Base-by-base conservation (phyloP, 2,888 invertebrate species). In the Acronicta psi region DNA sequence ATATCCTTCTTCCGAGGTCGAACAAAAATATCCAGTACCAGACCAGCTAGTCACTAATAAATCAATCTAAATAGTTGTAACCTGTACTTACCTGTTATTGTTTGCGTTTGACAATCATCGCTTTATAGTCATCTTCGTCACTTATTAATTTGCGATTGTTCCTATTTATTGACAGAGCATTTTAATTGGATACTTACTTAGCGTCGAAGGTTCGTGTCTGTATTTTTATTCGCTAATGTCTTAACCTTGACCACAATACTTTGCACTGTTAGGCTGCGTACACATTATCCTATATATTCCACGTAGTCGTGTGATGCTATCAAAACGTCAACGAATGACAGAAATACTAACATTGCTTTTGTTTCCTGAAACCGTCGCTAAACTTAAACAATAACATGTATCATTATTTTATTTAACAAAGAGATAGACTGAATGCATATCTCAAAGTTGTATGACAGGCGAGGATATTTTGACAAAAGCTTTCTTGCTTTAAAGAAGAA, bases 201-300 rank as follows among this genome's bases (percentile, higher is more conserved):
- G 46, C 59, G 51, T 31, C 36, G 62, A 62, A 73, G 69, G 69
- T 69, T 77, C 72, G 67, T 59, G 74, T 57, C 62, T 66, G 65
- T 64, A 59, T 76, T 75, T 77, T 78, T 67, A 77, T 75, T 73
- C 69, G 78, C 76, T 69, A 73, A 75, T 73, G 64, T 55, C 51
- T 57, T 63, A 70, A 60, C 82, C 83, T 83, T 80, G 82, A 76
- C 76, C 77, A 81, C 75, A 75, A 78, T 75, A 54, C 59, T 69
- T 59, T 56, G 59, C 52, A 59, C 38, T 60, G 49, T 44, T 29
- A 74, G 70, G 69, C 68, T 70, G 29, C 31, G 55, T 51, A 43
- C 45, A 62, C 43, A 53, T 16, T 23, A 29, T 13, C 37, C 4
- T 16, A 38, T 40, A 41, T 29, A 14, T 13, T 44, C 10, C 17